phyloP scores from a whole-genome alignment of 53 echinoderm and acorn worm species.

The Temnopleurus reevesii region DNA sequence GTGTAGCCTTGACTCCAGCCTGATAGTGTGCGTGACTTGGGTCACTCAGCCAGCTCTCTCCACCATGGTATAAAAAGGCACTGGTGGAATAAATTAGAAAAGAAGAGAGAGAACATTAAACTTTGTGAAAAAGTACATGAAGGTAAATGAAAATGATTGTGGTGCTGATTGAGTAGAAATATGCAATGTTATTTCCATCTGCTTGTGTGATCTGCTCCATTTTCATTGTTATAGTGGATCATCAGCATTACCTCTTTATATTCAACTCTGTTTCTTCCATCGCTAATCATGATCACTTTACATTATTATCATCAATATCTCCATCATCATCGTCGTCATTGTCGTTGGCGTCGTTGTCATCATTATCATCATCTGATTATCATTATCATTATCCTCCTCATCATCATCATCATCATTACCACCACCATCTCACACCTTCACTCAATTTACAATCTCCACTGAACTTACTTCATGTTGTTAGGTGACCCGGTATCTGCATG shows the following conservation, averaged over 20 bases:
- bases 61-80: slow-evolving; percentile 62
- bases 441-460: background rate
- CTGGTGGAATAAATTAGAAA: slow-evolving; percentile 12
- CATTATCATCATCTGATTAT: slow-evolving; percentile 19
- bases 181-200: too few species aligned
- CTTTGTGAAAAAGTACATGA: too few species aligned
- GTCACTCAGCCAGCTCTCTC: slow-evolving; percentile 91
- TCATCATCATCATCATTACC: slow-evolving; percentile 40
- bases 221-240: too few species aligned
- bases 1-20: slow-evolving; percentile 81
- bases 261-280: too few species aligned
- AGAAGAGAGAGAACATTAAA: background rate
- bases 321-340: slow-evolving; percentile 28
- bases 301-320: slow-evolving; percentile 35
- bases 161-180: too few species aligned
- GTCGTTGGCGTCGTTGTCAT: slow-evolving; percentile 11
- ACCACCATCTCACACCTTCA: too few species aligned
- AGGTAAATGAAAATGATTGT: too few species aligned
- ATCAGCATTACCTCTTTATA: too few species aligned
- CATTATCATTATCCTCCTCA: slow-evolving; percentile 42
- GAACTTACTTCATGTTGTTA: slow-evolving; percentile 77
- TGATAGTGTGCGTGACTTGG: slow-evolving; percentile 88
- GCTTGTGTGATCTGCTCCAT: too few species aligned
- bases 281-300: background rate
- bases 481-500: slow-evolving; percentile 78